Base-by-base conservation (phyloP, 2,888 invertebrate genomes). In the Sphinx pinastri region DNA sequence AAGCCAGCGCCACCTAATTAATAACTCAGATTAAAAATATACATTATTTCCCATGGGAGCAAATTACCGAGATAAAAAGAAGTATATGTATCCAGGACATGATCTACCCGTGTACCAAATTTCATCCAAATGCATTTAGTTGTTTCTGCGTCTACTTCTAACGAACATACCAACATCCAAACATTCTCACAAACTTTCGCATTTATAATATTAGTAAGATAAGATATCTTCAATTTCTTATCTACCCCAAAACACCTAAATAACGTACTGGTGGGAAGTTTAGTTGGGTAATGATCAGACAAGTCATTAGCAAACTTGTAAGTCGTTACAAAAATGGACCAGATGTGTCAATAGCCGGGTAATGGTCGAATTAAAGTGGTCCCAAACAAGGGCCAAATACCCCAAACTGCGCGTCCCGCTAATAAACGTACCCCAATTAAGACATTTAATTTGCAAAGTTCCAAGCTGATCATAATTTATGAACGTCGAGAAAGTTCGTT, bases 341-440 rank as follows among this genome's bases (percentile, higher is more conserved):
- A 63, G 47, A 63, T 63, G 49, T 63, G 63, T 63, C 63, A 47
- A 63, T 63, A 63, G 47, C 47, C 16, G 16, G 47, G 45, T 63
- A 63, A 63, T 63, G 63, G 47, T 47, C 63, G 16, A 63, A 63
- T 63, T 63, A 49, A 63, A 63, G 63, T 60, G 60, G 45, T 49
- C 63, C 63, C 63, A 49, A 63, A 63, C 63, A 49, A 47, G 63
- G 47, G 19, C 47, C 63, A 49, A 63, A 63, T 63, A 63, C 63
- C 63, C 63, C 19, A 63, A 63, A 63, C 63, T 47, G 63, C 63
- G 47, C 59, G 54, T 67, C 45, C 54, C 25, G 16, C 59, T 58
- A 70, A 59, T 59, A 67, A 70, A 72, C 66, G 69, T 69, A 55
- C 63, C 63, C 67, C 70, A 72, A 72, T 72, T 72, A 72, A 67